Percentiles rank a stretch among this genome's conserved stretches.
Evolutionary conservation across 1,140 invertebrate genomes (phyloP).

Genomic region (Druon quercuslanigerum): DNA sequence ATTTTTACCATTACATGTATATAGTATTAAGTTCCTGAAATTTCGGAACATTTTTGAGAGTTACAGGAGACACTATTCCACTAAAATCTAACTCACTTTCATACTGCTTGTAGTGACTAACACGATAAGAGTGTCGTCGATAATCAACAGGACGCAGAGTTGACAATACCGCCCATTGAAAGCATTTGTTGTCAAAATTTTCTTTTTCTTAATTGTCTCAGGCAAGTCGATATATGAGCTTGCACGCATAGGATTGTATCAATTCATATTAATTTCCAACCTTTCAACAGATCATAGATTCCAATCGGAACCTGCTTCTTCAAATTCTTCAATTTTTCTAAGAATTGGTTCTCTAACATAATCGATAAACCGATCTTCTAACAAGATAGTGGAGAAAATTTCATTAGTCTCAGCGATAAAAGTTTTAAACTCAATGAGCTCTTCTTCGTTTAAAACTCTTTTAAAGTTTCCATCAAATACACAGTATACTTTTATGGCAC

Average conservation of each 20-base stretch:
- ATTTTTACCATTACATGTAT: too few relatives aligned
- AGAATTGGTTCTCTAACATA: slow-evolving; percentile 19
- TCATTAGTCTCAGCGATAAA: not conserved
- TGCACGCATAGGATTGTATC: slow-evolving; percentile 31
- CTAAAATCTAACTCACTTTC: too few relatives aligned
- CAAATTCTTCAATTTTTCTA: slow-evolving; percentile 31
- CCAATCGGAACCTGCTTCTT: slow-evolving; percentile 33
- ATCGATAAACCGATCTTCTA: not conserved
- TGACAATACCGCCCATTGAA: slow-evolving; percentile 7
- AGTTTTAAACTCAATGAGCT: not conserved
- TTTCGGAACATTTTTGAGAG: too few relatives aligned
- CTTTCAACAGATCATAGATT: not conserved
- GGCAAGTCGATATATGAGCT: slow-evolving; percentile 32
- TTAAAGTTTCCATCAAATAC: not conserved
- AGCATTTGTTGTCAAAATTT: slow-evolving; percentile 7
- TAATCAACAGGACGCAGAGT: too few relatives aligned
- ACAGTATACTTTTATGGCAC: not conserved
- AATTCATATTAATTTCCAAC: slow-evolving; percentile 24
- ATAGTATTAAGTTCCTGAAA: too few relatives aligned
- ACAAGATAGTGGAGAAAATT: not conserved
- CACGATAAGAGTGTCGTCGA: too few relatives aligned
- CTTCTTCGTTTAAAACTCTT: not conserved
- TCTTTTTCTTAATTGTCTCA: not conserved
- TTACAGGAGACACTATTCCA: too few relatives aligned
- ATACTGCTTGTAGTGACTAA: too few relatives aligned